These are phyloP conservation scores for Furnarius figulus DNA, from an alignment of 2,113 vertebrate species.

Conservation along the genomic window DNA sequence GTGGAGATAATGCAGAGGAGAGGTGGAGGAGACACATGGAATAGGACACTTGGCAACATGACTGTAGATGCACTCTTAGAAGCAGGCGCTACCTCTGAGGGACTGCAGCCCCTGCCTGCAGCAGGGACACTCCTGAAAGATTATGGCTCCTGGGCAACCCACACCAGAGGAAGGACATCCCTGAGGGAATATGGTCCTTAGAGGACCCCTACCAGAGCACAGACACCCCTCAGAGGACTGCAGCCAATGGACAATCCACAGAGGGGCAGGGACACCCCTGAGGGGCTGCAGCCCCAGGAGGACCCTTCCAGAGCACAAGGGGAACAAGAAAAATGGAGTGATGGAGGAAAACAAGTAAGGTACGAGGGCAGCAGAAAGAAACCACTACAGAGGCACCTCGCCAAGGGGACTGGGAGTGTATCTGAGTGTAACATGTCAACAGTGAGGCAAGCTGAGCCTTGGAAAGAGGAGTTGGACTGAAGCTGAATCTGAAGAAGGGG, in stretches of 20 bases:
- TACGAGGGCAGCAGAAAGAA: neutral
- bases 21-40: neutral
- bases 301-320: neutral
- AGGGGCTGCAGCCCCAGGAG: neutral
- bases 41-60: neutral
- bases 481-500: neutral
- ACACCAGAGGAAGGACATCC: neutral
- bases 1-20: neutral
- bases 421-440: neutral
- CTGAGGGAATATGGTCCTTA: neutral
- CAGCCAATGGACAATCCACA: neutral
- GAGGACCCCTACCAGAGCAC: neutral
- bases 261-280: neutral
- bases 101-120: neutral
- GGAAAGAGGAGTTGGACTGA: neutral
- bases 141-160: neutral
- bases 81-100: neutral
- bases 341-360: neutral
- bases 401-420: neutral
- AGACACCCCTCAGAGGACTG: neutral
- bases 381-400: neutral
- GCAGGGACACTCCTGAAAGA: neutral
- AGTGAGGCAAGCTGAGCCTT: neutral
- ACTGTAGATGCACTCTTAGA: neutral
- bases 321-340: neutral